Conservation (phyloP, 1,140 invertebrate genomes). For the Aleiodes sp. region DNA sequence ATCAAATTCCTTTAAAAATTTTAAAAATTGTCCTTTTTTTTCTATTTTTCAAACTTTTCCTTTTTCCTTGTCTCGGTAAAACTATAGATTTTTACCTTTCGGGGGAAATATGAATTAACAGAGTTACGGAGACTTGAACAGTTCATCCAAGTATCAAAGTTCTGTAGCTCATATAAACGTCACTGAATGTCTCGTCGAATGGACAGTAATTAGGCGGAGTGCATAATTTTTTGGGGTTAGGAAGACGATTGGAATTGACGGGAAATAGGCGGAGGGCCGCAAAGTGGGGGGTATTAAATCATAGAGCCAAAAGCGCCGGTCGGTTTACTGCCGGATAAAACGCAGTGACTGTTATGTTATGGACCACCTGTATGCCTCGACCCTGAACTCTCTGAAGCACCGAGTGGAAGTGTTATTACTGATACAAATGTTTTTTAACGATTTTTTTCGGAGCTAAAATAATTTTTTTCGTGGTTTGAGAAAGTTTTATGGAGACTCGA, state of each 20-base stretch:
- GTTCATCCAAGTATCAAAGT: constrained; percentile 47
- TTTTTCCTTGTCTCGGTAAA: constrained; percentile 26
- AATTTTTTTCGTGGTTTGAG: too few relatives aligned
- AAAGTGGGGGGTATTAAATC: constrained; percentile 63
- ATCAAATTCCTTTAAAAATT: neutral
- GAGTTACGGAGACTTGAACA: constrained; percentile 63
- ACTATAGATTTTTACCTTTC: constrained; percentile 58
- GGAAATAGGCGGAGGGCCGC: constrained; percentile 35
- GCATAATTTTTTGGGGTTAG: neutral
- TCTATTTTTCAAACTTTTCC: constrained; percentile 21
- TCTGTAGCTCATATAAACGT: constrained; percentile 61
- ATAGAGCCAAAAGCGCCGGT: constrained; percentile 64
- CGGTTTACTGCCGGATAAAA: constrained; percentile 68
- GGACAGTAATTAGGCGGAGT: constrained; percentile 39
- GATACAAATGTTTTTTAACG: too few relatives aligned
- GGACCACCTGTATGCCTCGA: constrained; percentile 68
- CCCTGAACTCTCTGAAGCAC: constrained; percentile 59
- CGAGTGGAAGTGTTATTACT: too few relatives aligned
- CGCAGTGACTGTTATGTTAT: constrained; percentile 68
- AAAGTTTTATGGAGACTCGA: too few relatives aligned
- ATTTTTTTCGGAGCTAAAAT: too few relatives aligned
- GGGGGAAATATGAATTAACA: constrained; percentile 67
- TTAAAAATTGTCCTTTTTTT: too few relatives aligned
- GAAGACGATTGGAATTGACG: neutral
- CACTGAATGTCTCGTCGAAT: constrained; percentile 50